phyloP scores from a whole-genome alignment of 2,888 invertebrate genomes.

The Tinea pellionella region DNA sequence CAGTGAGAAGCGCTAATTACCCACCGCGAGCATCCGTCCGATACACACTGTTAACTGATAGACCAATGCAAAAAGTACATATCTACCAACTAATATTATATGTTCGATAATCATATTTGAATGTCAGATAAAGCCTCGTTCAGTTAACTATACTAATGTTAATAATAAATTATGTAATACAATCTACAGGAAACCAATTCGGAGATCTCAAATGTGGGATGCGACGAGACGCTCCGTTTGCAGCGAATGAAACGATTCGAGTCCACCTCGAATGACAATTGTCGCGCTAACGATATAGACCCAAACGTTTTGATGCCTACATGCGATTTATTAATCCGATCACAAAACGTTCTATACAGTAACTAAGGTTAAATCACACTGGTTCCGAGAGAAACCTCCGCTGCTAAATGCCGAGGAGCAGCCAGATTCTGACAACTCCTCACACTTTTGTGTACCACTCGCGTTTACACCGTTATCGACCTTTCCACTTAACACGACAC shows the following conservation, averaged over 20 bases:
- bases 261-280: constrained; percentile 67
- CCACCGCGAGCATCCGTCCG: constrained; percentile 37
- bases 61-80: not conserved
- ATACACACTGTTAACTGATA: constrained; percentile 19
- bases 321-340: constrained; percentile 28
- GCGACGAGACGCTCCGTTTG: constrained; percentile 51
- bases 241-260: constrained; percentile 58
- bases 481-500: constrained; percentile 53
- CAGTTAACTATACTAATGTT: constrained; percentile 63
- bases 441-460: constrained; percentile 41
- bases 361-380: constrained; percentile 69
- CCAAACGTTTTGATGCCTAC: constrained; percentile 23
- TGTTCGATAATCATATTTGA: not conserved
- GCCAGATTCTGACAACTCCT: constrained; percentile 46
- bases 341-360: constrained; percentile 56
- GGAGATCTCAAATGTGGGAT: constrained; percentile 63
- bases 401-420: constrained; percentile 39
- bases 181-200: constrained; percentile 68
- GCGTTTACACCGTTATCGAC: constrained; percentile 41
- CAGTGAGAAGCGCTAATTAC: constrained; percentile 66
- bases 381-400: constrained; percentile 47
- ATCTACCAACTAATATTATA: not conserved
- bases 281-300: constrained; percentile 44
- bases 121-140: constrained; percentile 57
- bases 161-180: constrained; percentile 66